Evolutionary conservation across 2,888 invertebrate species (phyloP).

Genomic region (Polymixis lichenea): DNA sequence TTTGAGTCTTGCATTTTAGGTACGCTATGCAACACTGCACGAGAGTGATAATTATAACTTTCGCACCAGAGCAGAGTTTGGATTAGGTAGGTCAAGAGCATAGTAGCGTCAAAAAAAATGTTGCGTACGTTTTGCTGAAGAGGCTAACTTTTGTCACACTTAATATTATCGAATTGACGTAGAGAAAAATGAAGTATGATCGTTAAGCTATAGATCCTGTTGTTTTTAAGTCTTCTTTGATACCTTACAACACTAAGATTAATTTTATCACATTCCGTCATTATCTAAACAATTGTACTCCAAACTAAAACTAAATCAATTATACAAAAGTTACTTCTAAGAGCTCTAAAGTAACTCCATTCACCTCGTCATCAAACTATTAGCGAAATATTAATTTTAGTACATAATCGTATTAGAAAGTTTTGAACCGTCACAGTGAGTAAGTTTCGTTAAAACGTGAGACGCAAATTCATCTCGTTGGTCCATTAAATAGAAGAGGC

Average conservation of each 20-base stretch:
- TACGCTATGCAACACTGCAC: no score
- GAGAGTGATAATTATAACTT: background rate
- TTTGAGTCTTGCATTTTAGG: background rate
- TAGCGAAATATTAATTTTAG: conserved; percentile 44
- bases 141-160: background rate
- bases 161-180: background rate
- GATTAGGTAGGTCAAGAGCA: background rate
- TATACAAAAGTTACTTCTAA: conserved; percentile 40
- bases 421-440: conserved; percentile 29
- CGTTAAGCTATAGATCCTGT: background rate
- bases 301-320: conserved; percentile 44
- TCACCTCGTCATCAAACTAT: conserved; percentile 57
- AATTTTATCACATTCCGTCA: conserved; percentile 3
- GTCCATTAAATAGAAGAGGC: conserved; percentile 76
- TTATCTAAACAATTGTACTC: conserved; percentile 25
- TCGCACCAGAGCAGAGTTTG: no score
- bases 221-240: background rate
- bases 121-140: background rate
- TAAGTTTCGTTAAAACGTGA: conserved; percentile 58
- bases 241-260: background rate
- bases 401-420: conserved; percentile 55
- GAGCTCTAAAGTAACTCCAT: conserved; percentile 27
- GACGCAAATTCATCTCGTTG: conserved; percentile 74
- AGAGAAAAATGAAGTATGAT: background rate
- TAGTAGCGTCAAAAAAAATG: background rate